Evolutionary conservation across 2,113 vertebrate species (phyloP).

Genomic region (Cephalopholis sonnerati): DNA sequence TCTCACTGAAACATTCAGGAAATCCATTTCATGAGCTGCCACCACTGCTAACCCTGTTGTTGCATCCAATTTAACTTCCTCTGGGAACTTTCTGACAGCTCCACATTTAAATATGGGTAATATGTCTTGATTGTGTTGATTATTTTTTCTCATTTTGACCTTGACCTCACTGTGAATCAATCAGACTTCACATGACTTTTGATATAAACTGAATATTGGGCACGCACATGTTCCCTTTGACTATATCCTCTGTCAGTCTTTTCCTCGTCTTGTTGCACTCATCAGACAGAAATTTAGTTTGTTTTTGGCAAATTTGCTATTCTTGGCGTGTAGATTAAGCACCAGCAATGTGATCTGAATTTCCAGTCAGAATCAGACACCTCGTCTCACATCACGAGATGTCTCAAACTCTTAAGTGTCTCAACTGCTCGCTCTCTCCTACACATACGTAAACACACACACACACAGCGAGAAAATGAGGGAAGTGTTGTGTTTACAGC

Average conservation of each 20-base stretch:
- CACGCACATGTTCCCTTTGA: neutral
- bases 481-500: constrained; percentile 62
- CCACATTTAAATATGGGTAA: neutral
- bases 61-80: neutral
- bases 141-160: neutral
- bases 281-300: constrained; percentile 41
- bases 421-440: constrained; percentile 11
- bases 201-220: neutral
- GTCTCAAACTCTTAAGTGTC: constrained; percentile 48
- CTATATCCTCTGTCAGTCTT: neutral
- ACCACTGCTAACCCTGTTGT: neutral
- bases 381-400: constrained; percentile 57
- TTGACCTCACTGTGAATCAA: neutral
- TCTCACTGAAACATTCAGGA: constrained; percentile 3
- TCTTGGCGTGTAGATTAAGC: constrained; percentile 46
- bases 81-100: neutral
- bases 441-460: neutral
- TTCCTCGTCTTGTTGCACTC: neutral
- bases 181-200: neutral
- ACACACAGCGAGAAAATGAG: constrained; percentile 3
- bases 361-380: constrained; percentile 55
- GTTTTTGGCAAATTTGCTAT: constrained; percentile 65
- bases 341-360: constrained; percentile 53
- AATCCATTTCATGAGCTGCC: constrained; percentile 14
- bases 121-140: neutral